Evolutionary conservation across 92 coral and sea anemone genomes (phyloP), one percentile per base, ranked within the genome.

Genomic region (Galaxea fascicularis): DNA sequence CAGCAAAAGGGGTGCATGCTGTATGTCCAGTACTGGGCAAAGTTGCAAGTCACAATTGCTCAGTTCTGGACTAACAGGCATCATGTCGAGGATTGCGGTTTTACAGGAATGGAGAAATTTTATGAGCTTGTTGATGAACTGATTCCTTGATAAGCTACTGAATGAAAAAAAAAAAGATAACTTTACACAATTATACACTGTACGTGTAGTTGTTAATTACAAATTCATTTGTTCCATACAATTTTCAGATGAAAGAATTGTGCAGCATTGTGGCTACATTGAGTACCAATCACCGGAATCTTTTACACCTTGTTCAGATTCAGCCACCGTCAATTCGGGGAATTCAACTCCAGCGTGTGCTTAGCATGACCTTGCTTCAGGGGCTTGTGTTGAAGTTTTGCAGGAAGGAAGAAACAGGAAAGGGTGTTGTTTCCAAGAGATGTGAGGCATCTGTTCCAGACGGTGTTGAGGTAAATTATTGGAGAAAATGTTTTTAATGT

Each of bases 291-390:
- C 99, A 94, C 52, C 92, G 88, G 29, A 82, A 93, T 47, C 88
- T 91, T 10, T 84, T 97, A 20, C 95, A 93, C 76, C 71, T 97
- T 22, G 90, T 83, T 10, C 94, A 95, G 44, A 65, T 95, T 25
- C 91, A 93, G 71, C 99, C 99, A 39, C 92, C 78, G 20, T 92
- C 99, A 39, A 83, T 84, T 27, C 71, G 89, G 46, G 99, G 99
- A 25, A 65, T 86, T 41, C 85, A 91, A 66, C 86, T 97, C 11
- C 89, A 84, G 62, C 86, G 93, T 67, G 64, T 87, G 54, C 65
- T 90, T 17, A 59, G 95, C 53, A 67, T 89, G 65, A 64, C 90
- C 20, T 77, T 94, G 18, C 71, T 94, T 20, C 87, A 77, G 15
- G 70, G 74, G 82, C 87, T 94, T 47, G 70, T 90, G 31, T 47